Evolutionary conservation across 2,113 vertebrate species (phyloP).

Genomic region (Amphiprion ocellaris): DNA sequence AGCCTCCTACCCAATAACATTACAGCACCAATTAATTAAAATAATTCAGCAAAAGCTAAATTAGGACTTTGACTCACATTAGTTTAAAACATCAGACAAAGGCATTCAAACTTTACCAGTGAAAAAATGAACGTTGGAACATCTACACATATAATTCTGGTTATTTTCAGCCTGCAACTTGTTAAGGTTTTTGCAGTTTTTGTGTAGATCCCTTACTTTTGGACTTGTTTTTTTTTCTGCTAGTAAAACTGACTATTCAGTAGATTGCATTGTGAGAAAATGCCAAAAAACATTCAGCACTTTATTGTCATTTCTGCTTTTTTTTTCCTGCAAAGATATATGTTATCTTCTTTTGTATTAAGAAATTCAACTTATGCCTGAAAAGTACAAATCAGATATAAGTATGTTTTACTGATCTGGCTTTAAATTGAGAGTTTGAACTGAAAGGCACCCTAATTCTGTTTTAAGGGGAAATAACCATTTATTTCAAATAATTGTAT

Average conservation of each 20-base stretch:
- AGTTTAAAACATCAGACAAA: conserved; percentile 18
- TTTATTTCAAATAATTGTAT: background rate
- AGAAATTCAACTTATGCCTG: background rate
- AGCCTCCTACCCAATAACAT: conserved; percentile 36
- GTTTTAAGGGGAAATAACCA: background rate
- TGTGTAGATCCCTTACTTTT: conserved; percentile 14
- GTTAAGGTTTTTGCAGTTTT: background rate
- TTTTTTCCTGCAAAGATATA: background rate
- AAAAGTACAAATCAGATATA: background rate
- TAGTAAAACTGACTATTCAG: background rate
- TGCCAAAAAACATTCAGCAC: background rate
- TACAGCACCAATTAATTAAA: conserved; percentile 25
- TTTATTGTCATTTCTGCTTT: background rate
- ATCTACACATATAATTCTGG: background rate
- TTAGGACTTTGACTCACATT: conserved; percentile 25
- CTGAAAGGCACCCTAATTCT: background rate
- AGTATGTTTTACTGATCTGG: background rate
- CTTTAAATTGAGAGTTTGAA: background rate
- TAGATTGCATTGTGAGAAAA: background rate
- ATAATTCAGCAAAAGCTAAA: conserved; percentile 30
- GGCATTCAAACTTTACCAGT: conserved; percentile 23
- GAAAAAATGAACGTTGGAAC: background rate
- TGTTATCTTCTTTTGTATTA: background rate
- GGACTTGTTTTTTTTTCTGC: background rate
- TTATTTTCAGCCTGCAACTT: background rate